These are phyloP conservation scores for Ctenomys sociabilis DNA, from an alignment of 2,113 vertebrate genomes.

Conservation along the genomic window DNA sequence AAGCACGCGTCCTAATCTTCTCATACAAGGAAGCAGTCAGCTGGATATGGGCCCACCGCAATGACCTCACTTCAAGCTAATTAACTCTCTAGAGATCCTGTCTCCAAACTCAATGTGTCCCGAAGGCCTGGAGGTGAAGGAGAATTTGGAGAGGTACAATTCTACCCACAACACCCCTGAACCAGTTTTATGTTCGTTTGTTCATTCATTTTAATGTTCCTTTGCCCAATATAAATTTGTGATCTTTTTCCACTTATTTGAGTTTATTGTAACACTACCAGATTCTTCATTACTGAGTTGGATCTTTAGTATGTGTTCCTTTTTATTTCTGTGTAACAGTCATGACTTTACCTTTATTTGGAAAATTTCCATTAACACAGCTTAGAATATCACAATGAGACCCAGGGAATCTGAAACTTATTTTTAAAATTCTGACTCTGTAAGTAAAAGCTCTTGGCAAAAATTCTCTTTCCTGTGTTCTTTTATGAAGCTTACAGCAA, in stretches of 20 bases:
- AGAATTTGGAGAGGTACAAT: not conserved
- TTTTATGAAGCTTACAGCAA: not conserved
- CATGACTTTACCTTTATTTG: not conserved
- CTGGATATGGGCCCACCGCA: not conserved
- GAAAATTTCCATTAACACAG: not conserved
- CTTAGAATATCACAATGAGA: not conserved
- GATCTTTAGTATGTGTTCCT: not conserved
- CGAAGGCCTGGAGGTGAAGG: not conserved
- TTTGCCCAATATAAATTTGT: not conserved
- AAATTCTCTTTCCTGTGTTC: not conserved
- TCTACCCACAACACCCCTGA: not conserved
- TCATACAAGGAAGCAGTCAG: not conserved
- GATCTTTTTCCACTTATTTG: not conserved
- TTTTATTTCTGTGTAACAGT: slow-evolving; percentile 4
- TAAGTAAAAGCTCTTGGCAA: not conserved
- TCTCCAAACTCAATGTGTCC: not conserved
- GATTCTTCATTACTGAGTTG: not conserved
- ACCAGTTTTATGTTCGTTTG: not conserved
- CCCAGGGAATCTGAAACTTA: not conserved
- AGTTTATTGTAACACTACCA: not conserved
- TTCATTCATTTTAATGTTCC: not conserved
- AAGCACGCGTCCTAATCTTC: not conserved
- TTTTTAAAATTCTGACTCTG: not conserved
- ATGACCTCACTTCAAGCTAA: slow-evolving; percentile 1
- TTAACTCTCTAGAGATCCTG: not conserved